A percentile compares a stretch with the other conserved stretches of the same genome.
These are phyloP conservation scores for Dascillus cervinus DNA, from an alignment of 2,888 invertebrate genomes.

Conservation along the genomic window DNA sequence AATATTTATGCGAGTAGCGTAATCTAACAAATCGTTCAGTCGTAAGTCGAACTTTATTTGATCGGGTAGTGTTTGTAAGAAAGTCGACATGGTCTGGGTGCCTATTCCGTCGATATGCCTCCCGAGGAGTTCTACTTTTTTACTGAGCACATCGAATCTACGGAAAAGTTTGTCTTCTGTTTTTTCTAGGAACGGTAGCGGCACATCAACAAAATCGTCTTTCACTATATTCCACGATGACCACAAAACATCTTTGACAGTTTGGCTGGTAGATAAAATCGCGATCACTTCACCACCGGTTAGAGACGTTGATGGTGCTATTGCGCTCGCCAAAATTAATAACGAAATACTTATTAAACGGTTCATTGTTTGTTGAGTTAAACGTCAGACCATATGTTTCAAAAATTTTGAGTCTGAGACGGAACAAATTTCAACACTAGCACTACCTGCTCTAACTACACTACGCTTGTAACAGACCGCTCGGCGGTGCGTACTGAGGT, in stretches of 20 bases:
- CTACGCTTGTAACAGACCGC: too few species aligned
- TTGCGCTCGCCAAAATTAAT: too few species aligned
- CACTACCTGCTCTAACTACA: too few species aligned
- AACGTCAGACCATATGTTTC: too few species aligned
- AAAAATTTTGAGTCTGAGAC: too few species aligned
- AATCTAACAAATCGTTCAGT: constrained; percentile 54
- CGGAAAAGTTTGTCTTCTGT: constrained; percentile 55
- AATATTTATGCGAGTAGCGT: constrained; percentile 51
- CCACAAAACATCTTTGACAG: constrained; percentile 52
- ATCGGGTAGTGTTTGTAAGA: constrained; percentile 34
- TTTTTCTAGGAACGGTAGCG: constrained; percentile 52
- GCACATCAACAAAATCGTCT: constrained; percentile 44
- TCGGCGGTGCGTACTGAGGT: too few species aligned
- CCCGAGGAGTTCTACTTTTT: constrained; percentile 39
- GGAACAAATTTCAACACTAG: too few species aligned
- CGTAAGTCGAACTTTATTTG: constrained; percentile 51
- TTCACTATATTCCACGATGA: constrained; percentile 59
- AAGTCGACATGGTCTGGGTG: constrained; percentile 21
- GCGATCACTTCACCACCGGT: constrained; percentile 50
- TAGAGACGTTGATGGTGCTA: neutral
- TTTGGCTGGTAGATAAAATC: constrained; percentile 51
- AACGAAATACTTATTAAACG: too few species aligned
- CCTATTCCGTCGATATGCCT: constrained; percentile 14
- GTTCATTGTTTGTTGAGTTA: too few species aligned
- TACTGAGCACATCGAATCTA: constrained; percentile 40